These are phyloP conservation scores for Nannobrachium achirus DNA, from an alignment of 2,113 vertebrate species.

Conservation along the genomic window DNA sequence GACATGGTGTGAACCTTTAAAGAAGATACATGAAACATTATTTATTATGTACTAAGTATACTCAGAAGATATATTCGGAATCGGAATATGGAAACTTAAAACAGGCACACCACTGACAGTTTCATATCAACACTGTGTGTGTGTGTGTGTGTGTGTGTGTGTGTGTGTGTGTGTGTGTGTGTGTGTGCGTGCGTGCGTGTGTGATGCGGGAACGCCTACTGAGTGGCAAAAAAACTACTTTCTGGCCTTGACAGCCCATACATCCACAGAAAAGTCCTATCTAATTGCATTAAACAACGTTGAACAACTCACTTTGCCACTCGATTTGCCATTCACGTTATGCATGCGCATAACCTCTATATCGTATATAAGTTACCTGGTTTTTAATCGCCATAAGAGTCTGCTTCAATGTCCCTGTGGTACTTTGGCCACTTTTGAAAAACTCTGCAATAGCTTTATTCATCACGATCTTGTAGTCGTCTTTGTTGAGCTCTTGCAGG, in stretches of 20 bases:
- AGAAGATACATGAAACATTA: not conserved
- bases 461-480: slow-evolving; percentile 96
- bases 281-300: no score
- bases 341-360: not conserved
- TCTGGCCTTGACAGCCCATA: not conserved
- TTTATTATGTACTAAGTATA: not conserved
- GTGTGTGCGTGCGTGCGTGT: no score
- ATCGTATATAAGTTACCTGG: slow-evolving; percentile 85
- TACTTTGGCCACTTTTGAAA: slow-evolving; percentile 93
- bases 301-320: no score
- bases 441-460: slow-evolving; percentile 95
- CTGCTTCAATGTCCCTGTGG: slow-evolving; percentile 90
- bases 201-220: no score
- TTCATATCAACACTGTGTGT: no score
- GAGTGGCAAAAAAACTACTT: not conserved
- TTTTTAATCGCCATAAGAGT: slow-evolving; percentile 91
- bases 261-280: no score
- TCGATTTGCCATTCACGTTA: no score
- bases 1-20: slow-evolving; percentile 90
- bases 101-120: no score
- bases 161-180: no score
- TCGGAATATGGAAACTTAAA: no score
- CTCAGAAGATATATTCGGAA: no score
- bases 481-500: slow-evolving; percentile 94
- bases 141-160: no score